phyloP scores from a whole-genome alignment of 2,113 vertebrate genomes.

The Polyodon spathula region DNA sequence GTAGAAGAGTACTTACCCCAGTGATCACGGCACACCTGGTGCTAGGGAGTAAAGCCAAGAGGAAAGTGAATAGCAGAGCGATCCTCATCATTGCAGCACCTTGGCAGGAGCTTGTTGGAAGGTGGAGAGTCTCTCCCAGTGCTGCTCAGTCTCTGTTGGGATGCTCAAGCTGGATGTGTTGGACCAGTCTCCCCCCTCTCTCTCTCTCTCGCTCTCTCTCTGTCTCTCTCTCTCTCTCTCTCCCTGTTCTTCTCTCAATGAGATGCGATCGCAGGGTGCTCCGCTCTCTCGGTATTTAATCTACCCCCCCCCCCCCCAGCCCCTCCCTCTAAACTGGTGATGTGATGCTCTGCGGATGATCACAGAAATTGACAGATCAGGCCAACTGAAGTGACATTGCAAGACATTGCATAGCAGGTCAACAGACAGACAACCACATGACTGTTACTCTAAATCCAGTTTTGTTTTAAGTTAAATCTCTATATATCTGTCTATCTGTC shows the following conservation, averaged over 20 bases:
- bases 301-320: conserved; percentile 29
- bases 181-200: conserved; percentile 17
- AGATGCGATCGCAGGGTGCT: conserved; percentile 23
- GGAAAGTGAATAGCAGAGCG: conserved; percentile 44
- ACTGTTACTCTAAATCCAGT: no score
- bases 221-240: conserved; percentile 20
- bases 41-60: conserved; percentile 48
- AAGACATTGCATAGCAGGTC: background rate
- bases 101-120: conserved; percentile 16
- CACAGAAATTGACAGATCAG: conserved; percentile 34
- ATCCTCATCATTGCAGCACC: conserved; percentile 49
- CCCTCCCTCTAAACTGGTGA: conserved; percentile 22
- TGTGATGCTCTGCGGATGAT: conserved; percentile 24
- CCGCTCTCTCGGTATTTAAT: conserved; percentile 38
- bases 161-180: conserved; percentile 10
- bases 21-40: conserved; percentile 61
- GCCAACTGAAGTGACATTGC: no score
- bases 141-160: background rate
- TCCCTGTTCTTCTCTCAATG: conserved; percentile 21
- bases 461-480: no score
- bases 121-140: background rate
- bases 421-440: no score
- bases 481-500: no score
- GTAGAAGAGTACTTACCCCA: conserved; percentile 51
- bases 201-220: conserved; percentile 16